These are phyloP conservation scores for Hucho hucho DNA, from an alignment of 2,113 vertebrate genomes.

Conservation along the genomic window DNA sequence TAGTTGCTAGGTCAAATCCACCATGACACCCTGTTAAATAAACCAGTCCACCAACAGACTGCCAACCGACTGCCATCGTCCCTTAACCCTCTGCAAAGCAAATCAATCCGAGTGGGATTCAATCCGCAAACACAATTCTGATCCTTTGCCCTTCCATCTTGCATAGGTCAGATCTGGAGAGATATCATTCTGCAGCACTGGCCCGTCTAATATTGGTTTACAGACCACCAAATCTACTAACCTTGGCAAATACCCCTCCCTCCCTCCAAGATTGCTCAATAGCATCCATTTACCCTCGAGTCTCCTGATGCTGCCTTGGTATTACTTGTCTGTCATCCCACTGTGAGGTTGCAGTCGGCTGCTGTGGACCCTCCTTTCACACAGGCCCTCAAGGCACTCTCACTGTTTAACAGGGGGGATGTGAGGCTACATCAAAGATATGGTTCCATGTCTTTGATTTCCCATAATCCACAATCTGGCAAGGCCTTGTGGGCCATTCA, in stretches of 20 bases:
- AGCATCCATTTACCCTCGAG: conserved; percentile 11
- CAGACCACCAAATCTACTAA: conserved; percentile 13
- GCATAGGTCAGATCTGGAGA: conserved; percentile 28
- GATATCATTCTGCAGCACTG: conserved; percentile 27
- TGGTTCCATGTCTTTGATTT: conserved; percentile 3
- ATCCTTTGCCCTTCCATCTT: conserved; percentile 32
- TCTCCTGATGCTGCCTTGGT: conserved; percentile 1
- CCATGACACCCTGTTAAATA: conserved; percentile 20
- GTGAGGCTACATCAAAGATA: too few relatives aligned
- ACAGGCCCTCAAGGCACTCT: not conserved
- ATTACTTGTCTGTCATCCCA: conserved; percentile 14
- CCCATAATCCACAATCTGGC: conserved; percentile 12
- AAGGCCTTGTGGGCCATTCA: conserved; percentile 2
- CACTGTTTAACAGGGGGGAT: not conserved
- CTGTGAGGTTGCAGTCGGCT: not conserved
- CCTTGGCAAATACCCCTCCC: conserved; percentile 6
- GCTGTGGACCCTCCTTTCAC: not conserved
- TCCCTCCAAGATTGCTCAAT: not conserved
- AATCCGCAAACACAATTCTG: conserved; percentile 43
- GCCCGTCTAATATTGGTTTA: conserved; percentile 28
- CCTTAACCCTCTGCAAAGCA: conserved; percentile 30
- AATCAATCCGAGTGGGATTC: conserved; percentile 43
- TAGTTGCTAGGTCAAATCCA: conserved; percentile 2
- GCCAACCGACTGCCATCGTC: not conserved
- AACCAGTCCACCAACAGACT: conserved; percentile 14